Evolutionary conservation across 2,113 vertebrate genomes (phyloP).

Genomic region (Hippocampus zosterae): DNA sequence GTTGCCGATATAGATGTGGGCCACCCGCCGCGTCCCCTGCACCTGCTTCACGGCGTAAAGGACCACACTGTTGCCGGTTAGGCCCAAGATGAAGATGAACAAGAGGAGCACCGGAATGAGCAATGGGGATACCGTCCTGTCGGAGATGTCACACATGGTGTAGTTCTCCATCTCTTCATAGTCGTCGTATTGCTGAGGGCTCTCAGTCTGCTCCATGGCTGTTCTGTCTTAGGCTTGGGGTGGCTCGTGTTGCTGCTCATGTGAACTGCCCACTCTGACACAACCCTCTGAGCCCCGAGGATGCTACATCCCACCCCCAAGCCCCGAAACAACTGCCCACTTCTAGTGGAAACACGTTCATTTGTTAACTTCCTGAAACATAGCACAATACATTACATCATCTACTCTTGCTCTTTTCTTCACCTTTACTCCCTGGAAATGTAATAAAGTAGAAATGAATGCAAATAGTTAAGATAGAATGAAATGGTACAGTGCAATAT

Average conservation of each 20-base stretch:
- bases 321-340: conserved; percentile 2
- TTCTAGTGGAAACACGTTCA: conserved; percentile 21
- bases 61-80: conserved; percentile 78
- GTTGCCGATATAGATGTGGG: conserved; percentile 80
- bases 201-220: conserved; percentile 35
- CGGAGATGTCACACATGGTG: conserved; percentile 70
- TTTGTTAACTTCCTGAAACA: conserved; percentile 12
- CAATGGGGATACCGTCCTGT: conserved; percentile 74
- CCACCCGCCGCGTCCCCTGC: conserved; percentile 68
- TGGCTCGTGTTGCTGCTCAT: conserved; percentile 40
- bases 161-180: conserved; percentile 49
- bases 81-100: conserved; percentile 66
- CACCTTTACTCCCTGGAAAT: neutral
- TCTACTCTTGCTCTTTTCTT: neutral
- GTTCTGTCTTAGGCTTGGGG: conserved; percentile 11
- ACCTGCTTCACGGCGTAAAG: conserved; percentile 80
- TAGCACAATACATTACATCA: neutral
- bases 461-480: too few species aligned
- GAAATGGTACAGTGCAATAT: too few species aligned
- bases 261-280: conserved; percentile 41
- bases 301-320: conserved; percentile 11
- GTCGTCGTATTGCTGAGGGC: conserved; percentile 45
- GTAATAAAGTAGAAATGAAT: too few species aligned
- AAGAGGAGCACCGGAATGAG: conserved; percentile 82
- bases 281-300: conserved; percentile 4